phyloP scores from a whole-genome alignment of 2,113 vertebrate species.

The Tamias sibiricus region DNA sequence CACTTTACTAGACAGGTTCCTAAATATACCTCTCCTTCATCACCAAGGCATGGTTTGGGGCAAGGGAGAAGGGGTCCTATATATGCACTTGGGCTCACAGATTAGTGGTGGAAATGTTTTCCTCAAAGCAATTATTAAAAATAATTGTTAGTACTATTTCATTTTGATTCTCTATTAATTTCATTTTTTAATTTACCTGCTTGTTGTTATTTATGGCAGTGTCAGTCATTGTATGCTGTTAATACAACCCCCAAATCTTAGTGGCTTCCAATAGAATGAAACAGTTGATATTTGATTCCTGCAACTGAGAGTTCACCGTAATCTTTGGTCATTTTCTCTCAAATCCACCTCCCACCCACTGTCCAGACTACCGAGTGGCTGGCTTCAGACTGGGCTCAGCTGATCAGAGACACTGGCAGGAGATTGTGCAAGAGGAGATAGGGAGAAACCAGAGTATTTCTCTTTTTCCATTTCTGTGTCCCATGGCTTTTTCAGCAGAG shows the following conservation, averaged over 20 bases:
- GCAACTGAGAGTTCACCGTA: background rate
- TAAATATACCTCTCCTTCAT: background rate
- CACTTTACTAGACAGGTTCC: background rate
- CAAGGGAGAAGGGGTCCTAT: background rate
- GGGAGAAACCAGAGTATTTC: background rate
- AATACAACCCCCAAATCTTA: background rate
- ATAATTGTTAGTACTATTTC: background rate
- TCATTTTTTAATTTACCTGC: background rate
- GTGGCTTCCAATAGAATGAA: background rate
- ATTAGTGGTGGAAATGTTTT: slow-evolving; percentile 36
- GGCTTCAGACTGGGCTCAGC: background rate
- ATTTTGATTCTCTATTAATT: background rate
- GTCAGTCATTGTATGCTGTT: slow-evolving; percentile 12
- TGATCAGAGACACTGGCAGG: background rate
- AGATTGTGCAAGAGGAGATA: background rate
- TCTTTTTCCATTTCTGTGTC: background rate
- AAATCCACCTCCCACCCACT: background rate
- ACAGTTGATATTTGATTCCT: background rate
- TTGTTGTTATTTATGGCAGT: background rate
- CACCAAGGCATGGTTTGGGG: background rate
- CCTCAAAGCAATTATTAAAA: slow-evolving; percentile 16
- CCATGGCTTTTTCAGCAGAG: background rate
- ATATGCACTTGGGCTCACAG: background rate
- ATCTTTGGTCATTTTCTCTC: background rate
- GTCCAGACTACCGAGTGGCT: background rate